phyloP scores from a whole-genome alignment of 2,888 invertebrate species.

The Nephrotoma flavescens region DNA sequence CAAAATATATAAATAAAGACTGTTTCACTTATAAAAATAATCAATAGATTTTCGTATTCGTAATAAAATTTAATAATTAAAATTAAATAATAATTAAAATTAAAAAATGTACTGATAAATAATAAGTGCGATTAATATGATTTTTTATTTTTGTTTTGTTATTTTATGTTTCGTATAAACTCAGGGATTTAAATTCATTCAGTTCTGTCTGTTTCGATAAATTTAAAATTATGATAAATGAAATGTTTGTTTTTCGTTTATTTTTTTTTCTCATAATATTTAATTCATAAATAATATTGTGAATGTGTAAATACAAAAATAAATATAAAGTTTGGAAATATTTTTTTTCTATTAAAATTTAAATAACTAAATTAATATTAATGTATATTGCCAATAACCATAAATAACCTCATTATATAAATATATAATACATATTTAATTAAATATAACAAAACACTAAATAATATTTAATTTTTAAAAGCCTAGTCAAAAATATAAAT shows the following conservation, averaged over 20 bases:
- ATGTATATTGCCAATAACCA: neutral
- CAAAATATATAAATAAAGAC: neutral
- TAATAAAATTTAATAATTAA: neutral
- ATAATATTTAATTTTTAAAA: neutral
- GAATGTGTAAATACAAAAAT: neutral
- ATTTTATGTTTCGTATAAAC: neutral
- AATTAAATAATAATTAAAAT: neutral
- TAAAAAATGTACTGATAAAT: constrained; percentile 3
- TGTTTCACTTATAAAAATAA: neutral
- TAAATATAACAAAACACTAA: neutral
- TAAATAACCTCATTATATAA: neutral
- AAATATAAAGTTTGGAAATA: neutral
- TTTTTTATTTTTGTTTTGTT: constrained; percentile 1
- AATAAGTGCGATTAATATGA: constrained; percentile 2
- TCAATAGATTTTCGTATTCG: neutral
- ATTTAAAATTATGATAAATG: neutral
- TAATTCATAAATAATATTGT: neutral
- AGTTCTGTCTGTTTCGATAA: neutral
- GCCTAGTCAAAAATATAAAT: neutral
- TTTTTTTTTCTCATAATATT: neutral
- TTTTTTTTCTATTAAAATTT: neutral
- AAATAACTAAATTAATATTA: neutral
- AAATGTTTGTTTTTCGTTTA: neutral
- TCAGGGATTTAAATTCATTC: neutral
- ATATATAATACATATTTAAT: neutral